Conservation (phyloP, 2,888 invertebrate genomes). For the Idaea biselata region DNA sequence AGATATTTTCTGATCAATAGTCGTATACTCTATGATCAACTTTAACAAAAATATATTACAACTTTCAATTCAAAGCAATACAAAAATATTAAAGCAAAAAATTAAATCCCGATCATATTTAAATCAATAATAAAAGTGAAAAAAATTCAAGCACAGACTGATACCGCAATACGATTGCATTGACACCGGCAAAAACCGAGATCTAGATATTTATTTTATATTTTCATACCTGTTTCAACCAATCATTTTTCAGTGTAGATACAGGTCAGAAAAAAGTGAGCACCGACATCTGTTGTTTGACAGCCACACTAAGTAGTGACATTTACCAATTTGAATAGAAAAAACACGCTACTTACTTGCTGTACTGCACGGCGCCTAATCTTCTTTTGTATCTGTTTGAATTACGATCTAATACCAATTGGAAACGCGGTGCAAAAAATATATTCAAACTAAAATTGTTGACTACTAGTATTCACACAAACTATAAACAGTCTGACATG, state of each 20-base stretch:
- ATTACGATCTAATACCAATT: background rate
- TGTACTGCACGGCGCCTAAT: background rate
- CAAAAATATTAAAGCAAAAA: background rate
- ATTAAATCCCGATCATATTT: background rate
- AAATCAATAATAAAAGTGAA: background rate
- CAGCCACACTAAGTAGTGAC: slow-evolving; percentile 28
- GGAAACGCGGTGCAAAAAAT: background rate
- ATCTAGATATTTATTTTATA: background rate
- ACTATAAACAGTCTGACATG: background rate
- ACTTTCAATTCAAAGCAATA: background rate
- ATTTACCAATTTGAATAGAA: slow-evolving; percentile 19
- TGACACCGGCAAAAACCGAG: background rate
- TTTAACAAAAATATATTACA: background rate
- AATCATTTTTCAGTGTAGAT: background rate
- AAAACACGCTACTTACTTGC: slow-evolving; percentile 25
- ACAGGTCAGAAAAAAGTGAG: slow-evolving; percentile 2
- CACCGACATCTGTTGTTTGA: slow-evolving; percentile 32
- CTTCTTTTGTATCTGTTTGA: slow-evolving; percentile 1
- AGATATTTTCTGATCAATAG: too few species aligned
- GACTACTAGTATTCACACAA: background rate
- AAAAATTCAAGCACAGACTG: background rate
- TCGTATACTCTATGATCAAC: too few species aligned
- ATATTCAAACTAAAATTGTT: background rate
- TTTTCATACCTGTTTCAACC: background rate
- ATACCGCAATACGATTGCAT: background rate